A percentile compares a stretch with the other conserved stretches of the same genome.
Conservation (phyloP, 2,888 invertebrate species). For the Caenorhabditis sulstoni region DNA sequence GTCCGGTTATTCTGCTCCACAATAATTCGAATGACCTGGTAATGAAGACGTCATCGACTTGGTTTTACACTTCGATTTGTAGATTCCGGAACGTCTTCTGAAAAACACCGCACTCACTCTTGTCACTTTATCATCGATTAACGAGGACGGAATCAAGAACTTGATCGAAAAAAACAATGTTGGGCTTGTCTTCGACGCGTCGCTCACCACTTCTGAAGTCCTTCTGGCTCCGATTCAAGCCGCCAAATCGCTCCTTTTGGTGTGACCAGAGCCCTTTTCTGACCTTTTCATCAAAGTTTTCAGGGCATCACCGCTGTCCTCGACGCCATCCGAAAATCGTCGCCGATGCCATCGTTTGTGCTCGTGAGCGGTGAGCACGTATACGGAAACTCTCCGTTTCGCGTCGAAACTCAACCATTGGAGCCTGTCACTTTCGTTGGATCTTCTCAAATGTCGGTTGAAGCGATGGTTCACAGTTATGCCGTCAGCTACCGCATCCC, state of each 20-base stretch:
- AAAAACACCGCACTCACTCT: background rate
- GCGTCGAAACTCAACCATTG: slow-evolving; percentile 50
- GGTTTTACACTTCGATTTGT: slow-evolving; percentile 2
- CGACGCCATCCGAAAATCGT: slow-evolving; percentile 44
- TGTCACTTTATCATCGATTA: slow-evolving; percentile 23
- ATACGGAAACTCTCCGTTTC: slow-evolving; percentile 49
- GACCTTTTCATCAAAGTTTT: slow-evolving; percentile 10
- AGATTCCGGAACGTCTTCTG: slow-evolving; percentile 21
- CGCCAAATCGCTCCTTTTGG: slow-evolving; percentile 37
- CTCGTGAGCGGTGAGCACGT: slow-evolving; percentile 51
- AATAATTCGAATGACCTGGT: slow-evolving; percentile 22
- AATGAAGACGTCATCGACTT: background rate
- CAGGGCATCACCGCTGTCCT: slow-evolving; percentile 57
- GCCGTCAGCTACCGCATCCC: slow-evolving; percentile 73
- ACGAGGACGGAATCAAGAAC: slow-evolving; percentile 30
- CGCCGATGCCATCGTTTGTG: slow-evolving; percentile 7
- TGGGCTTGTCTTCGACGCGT: slow-evolving; percentile 38
- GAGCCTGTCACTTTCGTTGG: slow-evolving; percentile 59
- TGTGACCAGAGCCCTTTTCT: slow-evolving; percentile 1
- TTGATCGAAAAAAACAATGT: slow-evolving; percentile 15
- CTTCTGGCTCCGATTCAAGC: slow-evolving; percentile 24
- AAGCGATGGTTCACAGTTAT: slow-evolving; percentile 75
- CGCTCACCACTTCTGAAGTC: slow-evolving; percentile 22
- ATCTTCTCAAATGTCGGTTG: slow-evolving; percentile 67
- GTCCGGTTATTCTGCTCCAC: slow-evolving; percentile 29